Evolutionary conservation across 2,888 invertebrate species (phyloP), one percentile per base, ranked within the genome.

Genomic region (Melieria picta): DNA sequence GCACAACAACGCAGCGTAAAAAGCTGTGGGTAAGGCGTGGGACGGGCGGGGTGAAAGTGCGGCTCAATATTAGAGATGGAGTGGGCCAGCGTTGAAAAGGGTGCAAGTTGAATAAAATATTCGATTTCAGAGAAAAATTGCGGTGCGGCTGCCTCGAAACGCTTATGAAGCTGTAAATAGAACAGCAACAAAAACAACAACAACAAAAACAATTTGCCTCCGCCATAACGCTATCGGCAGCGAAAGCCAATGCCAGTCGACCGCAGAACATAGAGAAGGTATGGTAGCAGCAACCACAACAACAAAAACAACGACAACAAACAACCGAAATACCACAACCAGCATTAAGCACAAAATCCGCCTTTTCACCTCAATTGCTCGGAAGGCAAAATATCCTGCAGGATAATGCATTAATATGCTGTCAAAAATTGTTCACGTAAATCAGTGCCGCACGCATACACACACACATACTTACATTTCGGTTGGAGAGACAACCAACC

Each of bases 291-390:
- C 52, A 52, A 52, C 11, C 1, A 66, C 16, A 56, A 46, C 45
- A 46, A 16, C n/a, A 56, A 45, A 4, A 52, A 64, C n/a, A 11
- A 43, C 3, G 30, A n/a, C 52, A 10, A n/a, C 11, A 5, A 6
- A 4, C n/a, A 43, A 6, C 10, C 9, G 9, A 52, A 68, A 30
- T 2, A 48, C 9, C 7, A 10, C 50, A 61, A 30, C 10, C 45
- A 13, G 2, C n/a, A 50, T 61, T 56, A 55, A 56, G 48, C 11
- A 55, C 42, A 42, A 74, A 75, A 75, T 74, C 69, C 70, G 67
- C 71, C 72, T 71, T 76, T 76, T 71, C 72, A 77, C 75, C 77
- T 74, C 73, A 73, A 77, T 72, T 75, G 75, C 73, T 73, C 70
- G 72, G 70, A 64, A 74, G 71, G 68, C 64, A 64, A 65, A 72